Conservation (phyloP, 2,797 vertebrate genomes). For the Monodelphis domestica region DNA sequence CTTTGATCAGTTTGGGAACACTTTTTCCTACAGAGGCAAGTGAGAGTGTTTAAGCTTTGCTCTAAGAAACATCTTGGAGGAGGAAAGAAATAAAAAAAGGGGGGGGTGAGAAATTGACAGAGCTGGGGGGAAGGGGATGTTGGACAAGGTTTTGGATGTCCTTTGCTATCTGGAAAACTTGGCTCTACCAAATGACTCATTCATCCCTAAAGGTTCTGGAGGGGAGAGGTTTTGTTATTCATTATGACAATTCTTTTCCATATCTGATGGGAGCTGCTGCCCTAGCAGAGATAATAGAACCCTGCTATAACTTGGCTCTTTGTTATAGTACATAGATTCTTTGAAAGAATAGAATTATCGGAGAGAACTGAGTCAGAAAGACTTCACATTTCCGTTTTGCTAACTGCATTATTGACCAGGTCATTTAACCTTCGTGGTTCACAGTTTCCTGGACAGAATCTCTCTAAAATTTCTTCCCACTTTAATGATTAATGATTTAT, state of each 20-base stretch:
- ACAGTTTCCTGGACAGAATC: neutral
- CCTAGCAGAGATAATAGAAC: neutral
- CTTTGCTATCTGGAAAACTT: neutral
- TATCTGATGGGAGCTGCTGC: neutral
- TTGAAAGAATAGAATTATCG: neutral
- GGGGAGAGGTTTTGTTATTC: neutral
- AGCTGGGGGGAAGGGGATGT: neutral
- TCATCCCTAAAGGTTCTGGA: neutral
- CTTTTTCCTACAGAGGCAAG: neutral
- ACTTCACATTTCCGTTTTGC: neutral
- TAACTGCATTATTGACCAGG: neutral
- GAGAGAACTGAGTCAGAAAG: neutral
- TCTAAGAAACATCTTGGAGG: neutral
- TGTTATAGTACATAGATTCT: neutral
- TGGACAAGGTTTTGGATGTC: neutral
- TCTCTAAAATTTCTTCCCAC: neutral
- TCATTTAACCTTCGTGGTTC: neutral
- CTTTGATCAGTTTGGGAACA: neutral
- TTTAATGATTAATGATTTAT: neutral
- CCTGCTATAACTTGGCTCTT: neutral
- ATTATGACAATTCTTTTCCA: neutral
- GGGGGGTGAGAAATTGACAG: neutral
- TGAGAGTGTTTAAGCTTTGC: neutral
- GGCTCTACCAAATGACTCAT: neutral
- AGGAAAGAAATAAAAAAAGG: neutral